phyloP scores from a whole-genome alignment of 2,888 invertebrate genomes.

The Lithophane leautieri region DNA sequence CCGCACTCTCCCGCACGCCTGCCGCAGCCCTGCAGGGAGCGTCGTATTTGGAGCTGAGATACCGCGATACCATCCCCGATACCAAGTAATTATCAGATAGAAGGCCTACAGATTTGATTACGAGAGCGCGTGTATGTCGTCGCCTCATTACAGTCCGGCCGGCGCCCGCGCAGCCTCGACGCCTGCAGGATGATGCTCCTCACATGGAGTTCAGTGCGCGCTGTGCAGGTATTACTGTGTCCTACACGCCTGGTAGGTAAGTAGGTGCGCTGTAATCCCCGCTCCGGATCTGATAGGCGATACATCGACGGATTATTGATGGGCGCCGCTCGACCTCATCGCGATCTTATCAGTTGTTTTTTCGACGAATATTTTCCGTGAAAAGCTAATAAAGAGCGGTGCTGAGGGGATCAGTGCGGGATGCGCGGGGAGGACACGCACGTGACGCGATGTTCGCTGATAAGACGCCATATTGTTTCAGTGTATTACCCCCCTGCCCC shows the following conservation, averaged over 20 bases:
- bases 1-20: constrained; percentile 44
- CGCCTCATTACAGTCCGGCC: constrained; percentile 77
- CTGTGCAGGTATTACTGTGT: constrained; percentile 10
- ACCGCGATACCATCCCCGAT: constrained; percentile 86
- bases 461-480: constrained; percentile 88
- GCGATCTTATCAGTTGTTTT: constrained; percentile 88
- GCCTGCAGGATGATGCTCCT: constrained; percentile 34
- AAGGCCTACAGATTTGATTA: constrained; percentile 86
- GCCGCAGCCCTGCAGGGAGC: constrained; percentile 56
- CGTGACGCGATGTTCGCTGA: constrained; percentile 80
- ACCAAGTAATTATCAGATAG: constrained; percentile 88
- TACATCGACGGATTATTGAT: constrained; percentile 84
- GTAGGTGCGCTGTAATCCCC: constrained; percentile 62
- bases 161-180: constrained; percentile 62
- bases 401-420: constrained; percentile 60
- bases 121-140: constrained; percentile 80
- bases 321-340: constrained; percentile 85
- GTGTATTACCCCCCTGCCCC: constrained; percentile 56
- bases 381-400: constrained; percentile 81
- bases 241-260: constrained; percentile 14
- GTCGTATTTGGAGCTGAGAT: constrained; percentile 79
- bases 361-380: constrained; percentile 87
- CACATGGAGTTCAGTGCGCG: constrained; percentile 41
- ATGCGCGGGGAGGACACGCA: constrained; percentile 65
- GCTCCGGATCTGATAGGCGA: constrained; percentile 73